Percentiles rank a stretch among this genome's conserved stretches.
Evolutionary conservation across 2,888 invertebrate species (phyloP).

Genomic region (Netelia melanura): DNA sequence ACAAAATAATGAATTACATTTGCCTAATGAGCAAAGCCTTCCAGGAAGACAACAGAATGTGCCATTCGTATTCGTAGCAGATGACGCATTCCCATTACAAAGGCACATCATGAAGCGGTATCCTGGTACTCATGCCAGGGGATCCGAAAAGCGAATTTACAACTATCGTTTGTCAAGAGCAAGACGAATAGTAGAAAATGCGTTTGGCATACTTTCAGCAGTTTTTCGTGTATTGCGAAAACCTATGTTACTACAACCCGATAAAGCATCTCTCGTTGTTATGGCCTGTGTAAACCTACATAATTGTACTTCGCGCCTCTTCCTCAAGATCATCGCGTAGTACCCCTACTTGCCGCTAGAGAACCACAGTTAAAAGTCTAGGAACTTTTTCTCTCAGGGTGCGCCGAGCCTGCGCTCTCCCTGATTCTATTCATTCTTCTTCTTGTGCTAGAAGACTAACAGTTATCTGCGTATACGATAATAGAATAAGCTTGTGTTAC

Average conservation of each 20-base stretch:
- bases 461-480: no score
- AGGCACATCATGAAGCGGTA: conserved; percentile 71
- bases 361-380: no score
- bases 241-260: conserved; percentile 71
- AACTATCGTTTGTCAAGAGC: conserved; percentile 69
- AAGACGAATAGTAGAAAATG: conserved; percentile 65
- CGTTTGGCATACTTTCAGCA: conserved; percentile 66
- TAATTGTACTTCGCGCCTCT: no score
- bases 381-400: no score
- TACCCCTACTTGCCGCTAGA: no score
- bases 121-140: conserved; percentile 64
- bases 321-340: no score
- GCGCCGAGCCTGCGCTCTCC: no score
- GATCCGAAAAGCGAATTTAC: conserved; percentile 68
- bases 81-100: conserved; percentile 69
- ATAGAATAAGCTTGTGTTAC: no score
- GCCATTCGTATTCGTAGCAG: conserved; percentile 75
- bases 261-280: conserved; percentile 67
- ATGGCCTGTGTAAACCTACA: conserved; percentile 71
- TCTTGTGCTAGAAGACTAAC: no score
- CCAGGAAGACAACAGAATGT: conserved; percentile 62
- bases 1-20: conserved; percentile 49
- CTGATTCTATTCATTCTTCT: no score
- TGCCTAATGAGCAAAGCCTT: conserved; percentile 25
- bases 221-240: conserved; percentile 70